Base-by-base conservation (phyloP, 1,140 invertebrate species). In the Sitodiplosis mosellana region DNA sequence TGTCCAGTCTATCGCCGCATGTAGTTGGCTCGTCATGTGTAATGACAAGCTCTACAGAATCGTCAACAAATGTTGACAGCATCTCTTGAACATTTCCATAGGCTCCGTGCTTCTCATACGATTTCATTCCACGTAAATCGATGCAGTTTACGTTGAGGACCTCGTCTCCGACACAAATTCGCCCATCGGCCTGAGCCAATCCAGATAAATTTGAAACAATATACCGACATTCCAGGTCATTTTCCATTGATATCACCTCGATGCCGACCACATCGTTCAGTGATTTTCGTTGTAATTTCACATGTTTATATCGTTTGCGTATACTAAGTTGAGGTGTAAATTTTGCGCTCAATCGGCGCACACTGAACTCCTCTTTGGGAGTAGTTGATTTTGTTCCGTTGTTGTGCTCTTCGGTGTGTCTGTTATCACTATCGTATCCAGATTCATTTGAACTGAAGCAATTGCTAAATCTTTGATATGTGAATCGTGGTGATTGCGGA, bases 91-190 rank as follows among this genome's bases (percentile, higher is more conserved):
- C 67, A 58, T 67, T 68, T 27, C 27, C 10, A 27, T 27, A 27
- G 10, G 27, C 27, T 5, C 27, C 27, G 27, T 27, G 27, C 10
- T 27, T 27, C 58, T 68, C 68, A 49, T 70, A 70, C n/a, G 71
- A 78, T 45, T 78, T 75, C 47, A 88, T 66, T 0, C 81, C 85
- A 44, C 81, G 73, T 49, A 91, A 66, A 50, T 84, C 74, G 56
- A 77, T 76, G 2, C 84, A 83, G 61, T 89, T 88, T 8, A 89
- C 83, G 63, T 87, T 84, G 14, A 89, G 75, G 48, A 90, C 79
- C 68, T 90, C 85, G 65, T 90, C 87, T 6, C 83, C 83, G 41
- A 84, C 70, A 53, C 78, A 73, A 48, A 90, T 67, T 49, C 83
- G 72, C 0, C 84, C 84, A 59, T 88, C 85, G 4, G 27, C 27